Evolutionary conservation across 1,140 invertebrate species (phyloP), one percentile per base, ranked within the genome.

Genomic region (Camponotus floridanus): DNA sequence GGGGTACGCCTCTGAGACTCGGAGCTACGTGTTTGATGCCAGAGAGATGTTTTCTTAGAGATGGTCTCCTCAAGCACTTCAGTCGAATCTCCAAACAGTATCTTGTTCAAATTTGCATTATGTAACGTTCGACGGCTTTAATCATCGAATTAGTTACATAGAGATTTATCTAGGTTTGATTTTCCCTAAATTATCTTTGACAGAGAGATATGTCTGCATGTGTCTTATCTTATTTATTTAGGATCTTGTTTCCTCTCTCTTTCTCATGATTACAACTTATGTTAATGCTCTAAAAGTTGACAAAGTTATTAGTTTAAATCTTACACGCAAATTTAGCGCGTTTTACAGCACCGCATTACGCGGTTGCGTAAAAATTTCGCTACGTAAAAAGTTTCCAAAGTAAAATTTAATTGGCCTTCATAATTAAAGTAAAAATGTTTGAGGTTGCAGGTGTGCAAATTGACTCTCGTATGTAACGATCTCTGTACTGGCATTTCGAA

Each of bases 81-180:
- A 57, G 26, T 45, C 42, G n/a, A 39, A 70, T 74, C 55, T 57
- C 55, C 26, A 61, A 61, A 74, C 26, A 62, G n/a, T 59, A 83
- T 83, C 68, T 83, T 74, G 68, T 83, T 83, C 68, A 83, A 74
- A 83, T 83, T 83, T 83, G 79, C 68, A 74, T 81, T 83, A 74
- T 48, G 57, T 48, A 73, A 74, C 31, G 4, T 61, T 31, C 26
- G 68, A 73, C 26, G 18, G 57, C 55, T 83, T 83, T 61, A 61
- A 73, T 74, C 79, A 62, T 74, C 18, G 79, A 83, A 83, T 83
- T 83, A 61, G 39, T 48, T 67, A 48, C 55, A 59, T 42, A 55
- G 26, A 45, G 26, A 55, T 81, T 42, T 73, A 48, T 18, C 26
- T 21, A 73, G 26, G 45, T 15, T 21, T 26, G 13, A 62, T 45